These are phyloP conservation scores for Passer montanus DNA, from an alignment of 2,113 vertebrate species.

Conservation along the genomic window DNA sequence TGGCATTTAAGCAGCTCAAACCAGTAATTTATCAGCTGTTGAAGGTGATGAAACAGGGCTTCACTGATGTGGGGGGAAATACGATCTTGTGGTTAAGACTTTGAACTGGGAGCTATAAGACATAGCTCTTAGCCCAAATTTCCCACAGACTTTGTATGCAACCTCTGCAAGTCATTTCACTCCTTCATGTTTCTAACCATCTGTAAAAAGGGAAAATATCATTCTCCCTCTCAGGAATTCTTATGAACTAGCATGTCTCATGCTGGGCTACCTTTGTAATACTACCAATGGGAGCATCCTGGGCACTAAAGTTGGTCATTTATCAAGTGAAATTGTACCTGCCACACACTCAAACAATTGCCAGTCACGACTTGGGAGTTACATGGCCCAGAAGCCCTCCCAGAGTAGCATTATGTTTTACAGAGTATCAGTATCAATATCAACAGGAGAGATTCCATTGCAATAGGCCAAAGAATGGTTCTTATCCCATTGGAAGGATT, in stretches of 20 bases:
- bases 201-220: neutral
- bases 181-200: neutral
- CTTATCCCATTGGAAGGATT: neutral
- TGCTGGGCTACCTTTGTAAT: neutral
- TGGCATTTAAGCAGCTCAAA: neutral
- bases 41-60: slow-evolving; percentile 2
- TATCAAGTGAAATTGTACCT: neutral
- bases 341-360: neutral
- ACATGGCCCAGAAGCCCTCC: neutral
- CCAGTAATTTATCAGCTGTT: slow-evolving; percentile 15
- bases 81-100: neutral
- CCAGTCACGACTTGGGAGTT: neutral
- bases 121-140: neutral
- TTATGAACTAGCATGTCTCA: neutral
- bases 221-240: neutral
- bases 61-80: neutral
- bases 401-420: neutral
- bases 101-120: neutral
- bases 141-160: neutral
- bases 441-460: neutral
- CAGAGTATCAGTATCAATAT: neutral
- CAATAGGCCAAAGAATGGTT: neutral
- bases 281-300: neutral
- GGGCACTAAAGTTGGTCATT: neutral
- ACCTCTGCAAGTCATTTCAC: neutral